Evolutionary conservation across 2,113 vertebrate genomes (phyloP).

Genomic region (Hemiprocne comata): DNA sequence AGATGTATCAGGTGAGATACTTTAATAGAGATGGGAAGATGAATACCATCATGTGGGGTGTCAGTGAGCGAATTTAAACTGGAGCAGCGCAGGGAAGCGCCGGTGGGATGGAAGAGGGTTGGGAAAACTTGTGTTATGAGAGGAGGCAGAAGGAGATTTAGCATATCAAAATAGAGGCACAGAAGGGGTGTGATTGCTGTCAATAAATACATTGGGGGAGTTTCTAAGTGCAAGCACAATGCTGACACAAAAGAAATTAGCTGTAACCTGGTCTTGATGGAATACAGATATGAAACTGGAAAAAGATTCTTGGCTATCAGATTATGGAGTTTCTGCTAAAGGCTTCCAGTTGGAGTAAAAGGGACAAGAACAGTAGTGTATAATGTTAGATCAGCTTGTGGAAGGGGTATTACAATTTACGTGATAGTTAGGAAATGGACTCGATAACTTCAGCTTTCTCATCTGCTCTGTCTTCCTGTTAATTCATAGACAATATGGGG

Average conservation of each 20-base stretch:
- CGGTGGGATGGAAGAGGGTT: background rate
- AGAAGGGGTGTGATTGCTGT: background rate
- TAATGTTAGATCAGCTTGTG: background rate
- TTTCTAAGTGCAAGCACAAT: background rate
- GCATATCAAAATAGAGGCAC: background rate
- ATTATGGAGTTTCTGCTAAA: slow-evolving; percentile 2
- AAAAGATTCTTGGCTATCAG: background rate
- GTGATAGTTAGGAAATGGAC: slow-evolving; percentile 22
- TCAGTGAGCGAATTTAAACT: background rate
- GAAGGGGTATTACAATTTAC: slow-evolving; percentile 14
- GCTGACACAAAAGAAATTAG: background rate
- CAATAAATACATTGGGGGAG: background rate
- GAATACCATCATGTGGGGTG: background rate
- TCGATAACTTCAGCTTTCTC: background rate
- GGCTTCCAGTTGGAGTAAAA: background rate
- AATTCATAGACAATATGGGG: background rate
- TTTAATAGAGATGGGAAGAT: background rate
- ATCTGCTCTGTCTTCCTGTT: slow-evolving; percentile 36
- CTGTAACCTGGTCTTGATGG: background rate
- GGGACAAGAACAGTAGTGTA: background rate
- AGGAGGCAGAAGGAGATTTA: background rate
- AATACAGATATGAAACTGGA: background rate
- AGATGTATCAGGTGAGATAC: background rate
- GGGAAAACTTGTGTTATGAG: background rate
- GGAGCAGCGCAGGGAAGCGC: background rate